phyloP scores from a whole-genome alignment of 2,113 vertebrate species.

The Pomatorhinus ruficollis region DNA sequence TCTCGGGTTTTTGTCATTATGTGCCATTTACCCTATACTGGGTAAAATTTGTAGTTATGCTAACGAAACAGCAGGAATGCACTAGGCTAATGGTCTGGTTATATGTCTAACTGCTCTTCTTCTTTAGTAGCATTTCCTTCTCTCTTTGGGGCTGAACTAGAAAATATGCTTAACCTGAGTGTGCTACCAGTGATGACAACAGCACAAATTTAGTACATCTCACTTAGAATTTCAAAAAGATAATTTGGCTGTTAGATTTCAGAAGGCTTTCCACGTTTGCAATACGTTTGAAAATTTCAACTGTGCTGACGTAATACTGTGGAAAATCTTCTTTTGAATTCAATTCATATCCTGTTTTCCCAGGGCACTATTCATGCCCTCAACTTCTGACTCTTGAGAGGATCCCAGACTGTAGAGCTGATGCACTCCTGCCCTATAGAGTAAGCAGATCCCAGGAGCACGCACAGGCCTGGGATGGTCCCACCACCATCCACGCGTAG shows the following conservation, averaged over 20 bases:
- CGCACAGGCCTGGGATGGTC: not conserved
- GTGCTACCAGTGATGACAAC: not conserved
- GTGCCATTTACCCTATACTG: not conserved
- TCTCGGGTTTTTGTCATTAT: not conserved
- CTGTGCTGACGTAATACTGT: not conserved
- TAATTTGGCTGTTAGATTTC: not conserved
- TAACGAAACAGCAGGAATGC: not conserved
- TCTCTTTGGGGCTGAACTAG: not conserved
- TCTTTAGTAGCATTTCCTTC: not conserved
- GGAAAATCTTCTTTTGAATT: not conserved
- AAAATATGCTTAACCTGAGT: not conserved
- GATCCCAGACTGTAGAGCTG: not conserved
- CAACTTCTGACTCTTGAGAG: not conserved
- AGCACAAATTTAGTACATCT: not conserved
- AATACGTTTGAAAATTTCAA: not conserved
- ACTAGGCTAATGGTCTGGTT: not conserved
- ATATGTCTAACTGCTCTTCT: not conserved
- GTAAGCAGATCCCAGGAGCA: not conserved
- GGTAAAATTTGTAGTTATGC: not conserved
- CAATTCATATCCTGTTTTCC: not conserved
- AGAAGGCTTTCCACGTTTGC: not conserved
- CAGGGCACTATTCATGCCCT: not conserved
- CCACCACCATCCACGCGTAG: rapidly evolving
- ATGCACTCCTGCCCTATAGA: rapidly evolving
- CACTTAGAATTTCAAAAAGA: not conserved